Conservation (phyloP, 2,888 invertebrate species). For the Drosophila ezoana region DNA sequence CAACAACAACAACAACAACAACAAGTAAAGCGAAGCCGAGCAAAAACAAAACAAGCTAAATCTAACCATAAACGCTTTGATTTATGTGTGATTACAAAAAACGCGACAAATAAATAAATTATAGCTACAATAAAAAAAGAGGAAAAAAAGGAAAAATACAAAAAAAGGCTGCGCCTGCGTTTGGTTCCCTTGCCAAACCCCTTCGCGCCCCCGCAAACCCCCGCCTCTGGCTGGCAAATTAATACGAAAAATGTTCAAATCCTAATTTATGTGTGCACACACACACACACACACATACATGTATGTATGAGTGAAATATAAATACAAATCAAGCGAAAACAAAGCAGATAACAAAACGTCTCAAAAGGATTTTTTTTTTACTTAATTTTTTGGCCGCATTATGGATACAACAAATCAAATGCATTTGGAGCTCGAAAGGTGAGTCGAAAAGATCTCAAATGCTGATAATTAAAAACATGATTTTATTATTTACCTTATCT, state of each 20-base stretch:
- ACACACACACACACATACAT: not conserved
- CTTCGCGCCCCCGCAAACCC: not conserved
- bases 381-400: conserved; percentile 8
- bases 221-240: conserved; percentile 25
- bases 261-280: conserved; percentile 51
- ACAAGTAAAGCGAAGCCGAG: conserved; percentile 15
- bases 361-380: conserved; percentile 35
- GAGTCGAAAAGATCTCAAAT: conserved; percentile 34
- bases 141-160: conserved; percentile 33
- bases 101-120: conserved; percentile 49
- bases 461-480: conserved; percentile 20
- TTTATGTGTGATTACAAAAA: conserved; percentile 71
- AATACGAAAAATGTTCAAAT: conserved; percentile 37
- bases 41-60: conserved; percentile 3
- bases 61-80: conserved; percentile 37
- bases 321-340: conserved; percentile 54
- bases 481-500: conserved; percentile 4
- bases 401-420: conserved; percentile 75
- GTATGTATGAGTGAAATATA: conserved; percentile 36
- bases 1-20: conserved; percentile 16
- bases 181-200: not conserved
- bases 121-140: conserved; percentile 26
- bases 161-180: conserved; percentile 45
- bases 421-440: conserved; percentile 76
- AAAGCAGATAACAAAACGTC: conserved; percentile 40